A percentile compares a stretch with the other conserved stretches of the same genome.
Evolutionary conservation across 2,797 vertebrate species (phyloP).

Genomic region (Coregonus ussuriensis): DNA sequence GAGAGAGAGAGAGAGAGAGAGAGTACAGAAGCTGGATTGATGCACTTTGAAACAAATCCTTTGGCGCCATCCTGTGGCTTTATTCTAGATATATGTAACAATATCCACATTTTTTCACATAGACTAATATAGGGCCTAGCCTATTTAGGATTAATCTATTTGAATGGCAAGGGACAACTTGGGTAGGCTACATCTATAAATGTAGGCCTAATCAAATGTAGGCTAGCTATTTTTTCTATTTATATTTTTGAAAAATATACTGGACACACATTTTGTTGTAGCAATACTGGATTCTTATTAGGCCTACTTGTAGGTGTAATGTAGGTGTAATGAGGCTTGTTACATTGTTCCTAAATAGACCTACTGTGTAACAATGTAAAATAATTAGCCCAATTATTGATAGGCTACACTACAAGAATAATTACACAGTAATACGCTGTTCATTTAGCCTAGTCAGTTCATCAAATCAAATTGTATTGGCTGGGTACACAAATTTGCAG

Average conservation of each 20-base stretch:
- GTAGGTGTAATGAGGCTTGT: too few relatives aligned
- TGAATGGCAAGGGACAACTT: neutral
- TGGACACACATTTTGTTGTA: too few relatives aligned
- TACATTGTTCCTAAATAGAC: too few relatives aligned
- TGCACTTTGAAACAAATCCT: neutral
- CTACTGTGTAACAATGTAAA: too few relatives aligned
- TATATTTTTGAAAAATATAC: too few relatives aligned
- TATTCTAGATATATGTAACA: neutral
- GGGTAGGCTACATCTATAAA: neutral
- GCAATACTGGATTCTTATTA: too few relatives aligned
- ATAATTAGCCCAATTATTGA: neutral
- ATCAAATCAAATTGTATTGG: neutral
- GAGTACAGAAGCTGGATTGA: neutral
- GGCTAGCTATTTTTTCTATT: too few relatives aligned
- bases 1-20: neutral
- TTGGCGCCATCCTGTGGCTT: conserved; percentile 11
- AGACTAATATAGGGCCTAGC: neutral
- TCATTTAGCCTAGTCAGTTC: neutral
- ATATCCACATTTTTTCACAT: neutral
- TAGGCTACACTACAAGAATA: neutral
- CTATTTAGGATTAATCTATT: neutral
- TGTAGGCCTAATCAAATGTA: neutral
- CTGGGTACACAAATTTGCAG: too few relatives aligned
- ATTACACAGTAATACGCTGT: neutral
- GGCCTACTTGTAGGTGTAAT: too few relatives aligned